These are phyloP conservation scores for Bombyx mandarina DNA, from an alignment of 1,140 invertebrate genomes.

Conservation along the genomic window DNA sequence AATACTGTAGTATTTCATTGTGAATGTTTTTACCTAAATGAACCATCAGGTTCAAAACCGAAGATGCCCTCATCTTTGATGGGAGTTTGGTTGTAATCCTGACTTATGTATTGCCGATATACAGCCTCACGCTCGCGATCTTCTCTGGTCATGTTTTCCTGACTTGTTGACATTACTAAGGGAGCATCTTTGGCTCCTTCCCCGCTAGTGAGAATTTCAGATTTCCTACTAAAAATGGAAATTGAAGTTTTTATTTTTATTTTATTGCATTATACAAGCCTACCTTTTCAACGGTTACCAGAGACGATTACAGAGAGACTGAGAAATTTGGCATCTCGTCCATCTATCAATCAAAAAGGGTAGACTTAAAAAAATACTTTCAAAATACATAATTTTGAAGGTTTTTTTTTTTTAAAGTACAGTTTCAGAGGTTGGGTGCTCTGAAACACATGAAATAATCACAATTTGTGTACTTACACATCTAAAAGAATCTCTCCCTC, in stretches of 20 bases:
- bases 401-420: too few species aligned
- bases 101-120: conserved; percentile 49
- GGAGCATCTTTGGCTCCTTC: conserved; percentile 64
- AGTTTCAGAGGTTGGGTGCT: too few species aligned
- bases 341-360: too few species aligned
- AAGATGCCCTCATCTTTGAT: conserved; percentile 74
- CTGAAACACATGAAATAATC: not conserved
- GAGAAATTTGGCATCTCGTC: too few species aligned
- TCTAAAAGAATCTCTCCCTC: conserved; percentile 85
- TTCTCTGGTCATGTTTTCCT: conserved; percentile 72
- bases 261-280: not conserved
- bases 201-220: conserved; percentile 49
- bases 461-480: conserved; percentile 52
- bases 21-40: conserved; percentile 49
- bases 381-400: too few species aligned
- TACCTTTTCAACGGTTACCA: too few species aligned
- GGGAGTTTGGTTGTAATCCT: conserved; percentile 73
- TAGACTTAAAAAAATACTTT: not conserved
- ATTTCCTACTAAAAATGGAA: conserved; percentile 48
- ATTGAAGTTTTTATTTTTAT: not conserved
- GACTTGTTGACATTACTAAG: conserved; percentile 70
- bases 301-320: too few species aligned
- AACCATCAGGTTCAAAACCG: conserved; percentile 65
- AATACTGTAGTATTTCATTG: too few species aligned
- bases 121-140: conserved; percentile 50